These are phyloP conservation scores for Erythrocercus mccallii DNA, from an alignment of 2,113 vertebrate species.

Conservation along the genomic window DNA sequence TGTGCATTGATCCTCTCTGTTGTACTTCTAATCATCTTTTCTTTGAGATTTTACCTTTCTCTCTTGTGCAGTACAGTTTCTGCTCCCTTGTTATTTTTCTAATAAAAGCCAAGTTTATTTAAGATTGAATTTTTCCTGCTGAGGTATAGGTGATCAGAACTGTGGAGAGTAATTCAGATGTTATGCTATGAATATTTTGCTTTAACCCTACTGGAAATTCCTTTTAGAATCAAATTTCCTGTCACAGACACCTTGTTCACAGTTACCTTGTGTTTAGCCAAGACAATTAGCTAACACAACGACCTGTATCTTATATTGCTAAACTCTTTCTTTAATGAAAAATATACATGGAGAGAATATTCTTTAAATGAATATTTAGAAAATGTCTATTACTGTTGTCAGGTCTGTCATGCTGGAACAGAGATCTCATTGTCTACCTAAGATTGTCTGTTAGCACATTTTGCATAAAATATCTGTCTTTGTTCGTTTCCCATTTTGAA, in stretches of 20 bases:
- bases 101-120: background rate
- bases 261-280: background rate
- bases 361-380: background rate
- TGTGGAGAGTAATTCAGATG: background rate
- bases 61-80: background rate
- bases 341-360: background rate
- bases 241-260: background rate
- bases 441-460: background rate
- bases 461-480: background rate
- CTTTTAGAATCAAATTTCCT: background rate
- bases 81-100: background rate
- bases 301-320: background rate
- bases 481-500: background rate
- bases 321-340: background rate
- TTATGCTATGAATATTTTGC: background rate
- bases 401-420: background rate
- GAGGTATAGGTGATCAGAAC: background rate
- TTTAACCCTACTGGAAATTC: background rate
- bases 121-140: background rate
- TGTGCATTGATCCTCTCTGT: background rate
- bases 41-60: background rate
- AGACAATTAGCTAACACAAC: background rate
- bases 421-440: background rate
- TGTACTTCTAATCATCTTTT: background rate
- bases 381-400: background rate